Percentiles rank a stretch among this genome's conserved stretches.
phyloP scores from a whole-genome alignment of 2,797 vertebrate species.

The Pantherophis alleghaniensis region DNA sequence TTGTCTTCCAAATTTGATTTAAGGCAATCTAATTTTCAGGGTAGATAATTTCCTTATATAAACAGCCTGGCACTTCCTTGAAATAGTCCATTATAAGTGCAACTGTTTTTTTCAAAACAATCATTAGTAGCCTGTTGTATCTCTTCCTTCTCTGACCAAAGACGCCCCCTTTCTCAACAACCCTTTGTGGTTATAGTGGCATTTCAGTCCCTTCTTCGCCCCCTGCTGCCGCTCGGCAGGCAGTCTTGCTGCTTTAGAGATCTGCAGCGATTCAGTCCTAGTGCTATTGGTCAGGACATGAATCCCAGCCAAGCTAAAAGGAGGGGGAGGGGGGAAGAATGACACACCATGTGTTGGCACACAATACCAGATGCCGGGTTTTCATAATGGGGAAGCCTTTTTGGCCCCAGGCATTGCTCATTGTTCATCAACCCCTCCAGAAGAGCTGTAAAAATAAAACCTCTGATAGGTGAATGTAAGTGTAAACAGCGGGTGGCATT shows the following conservation, averaged over 20 bases:
- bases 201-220: constrained; percentile 19
- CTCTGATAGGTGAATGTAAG: constrained; percentile 11
- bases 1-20: not conserved
- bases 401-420: constrained; percentile 19
- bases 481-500: constrained; percentile 10
- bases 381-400: constrained; percentile 30
- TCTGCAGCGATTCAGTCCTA: constrained; percentile 6
- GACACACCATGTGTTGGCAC: constrained; percentile 20
- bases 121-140: constrained; percentile 22
- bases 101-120: not conserved
- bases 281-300: constrained; percentile 30
- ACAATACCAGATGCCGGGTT: constrained; percentile 32
- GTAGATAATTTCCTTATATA: not conserved
- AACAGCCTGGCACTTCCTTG: not conserved
- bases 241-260: constrained; percentile 25
- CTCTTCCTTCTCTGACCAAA: not conserved
- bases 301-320: constrained; percentile 19
- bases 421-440: constrained; percentile 28
- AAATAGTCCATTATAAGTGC: not conserved
- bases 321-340: not conserved
- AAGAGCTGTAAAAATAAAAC: constrained; percentile 8
- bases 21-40: constrained; percentile 2
- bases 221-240: constrained; percentile 23
- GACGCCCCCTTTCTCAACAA: constrained; percentile 5
- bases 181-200: constrained; percentile 30